phyloP scores from a whole-genome alignment of 2,113 vertebrate species.

The Nycticryphes semicollaris region DNA sequence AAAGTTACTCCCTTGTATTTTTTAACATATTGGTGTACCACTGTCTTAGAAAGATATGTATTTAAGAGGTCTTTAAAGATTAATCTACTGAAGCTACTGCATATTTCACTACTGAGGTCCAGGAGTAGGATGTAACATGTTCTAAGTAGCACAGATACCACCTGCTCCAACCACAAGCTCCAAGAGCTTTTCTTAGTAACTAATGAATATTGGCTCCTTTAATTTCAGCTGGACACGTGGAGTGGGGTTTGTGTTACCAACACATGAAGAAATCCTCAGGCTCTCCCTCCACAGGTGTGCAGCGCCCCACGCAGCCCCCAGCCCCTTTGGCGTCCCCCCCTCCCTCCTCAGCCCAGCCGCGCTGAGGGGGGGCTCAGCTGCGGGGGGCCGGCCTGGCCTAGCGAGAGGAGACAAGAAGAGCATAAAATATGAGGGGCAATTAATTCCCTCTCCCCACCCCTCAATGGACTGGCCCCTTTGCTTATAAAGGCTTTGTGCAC shows the following conservation, averaged over 20 bases:
- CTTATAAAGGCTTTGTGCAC: neutral
- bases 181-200: neutral
- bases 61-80: neutral
- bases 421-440: neutral
- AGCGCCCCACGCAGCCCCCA: neutral
- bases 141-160: neutral
- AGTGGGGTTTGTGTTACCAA: fast-evolving
- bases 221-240: neutral
- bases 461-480: fast-evolving
- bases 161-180: neutral
- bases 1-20: fast-evolving
- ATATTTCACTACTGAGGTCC: neutral
- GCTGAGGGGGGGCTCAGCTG: neutral
- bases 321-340: neutral
- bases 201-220: neutral
- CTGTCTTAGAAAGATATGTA: neutral
- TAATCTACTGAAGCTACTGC: neutral
- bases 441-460: neutral
- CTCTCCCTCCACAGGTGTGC: neutral
- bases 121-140: neutral
- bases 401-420: fast-evolving
- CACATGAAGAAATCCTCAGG: fast-evolving
- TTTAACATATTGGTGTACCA: neutral
- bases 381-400: neutral
- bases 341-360: neutral